Evolutionary conservation across 1,140 invertebrate genomes (phyloP).

Genomic region (Lucilia cuprina): DNA sequence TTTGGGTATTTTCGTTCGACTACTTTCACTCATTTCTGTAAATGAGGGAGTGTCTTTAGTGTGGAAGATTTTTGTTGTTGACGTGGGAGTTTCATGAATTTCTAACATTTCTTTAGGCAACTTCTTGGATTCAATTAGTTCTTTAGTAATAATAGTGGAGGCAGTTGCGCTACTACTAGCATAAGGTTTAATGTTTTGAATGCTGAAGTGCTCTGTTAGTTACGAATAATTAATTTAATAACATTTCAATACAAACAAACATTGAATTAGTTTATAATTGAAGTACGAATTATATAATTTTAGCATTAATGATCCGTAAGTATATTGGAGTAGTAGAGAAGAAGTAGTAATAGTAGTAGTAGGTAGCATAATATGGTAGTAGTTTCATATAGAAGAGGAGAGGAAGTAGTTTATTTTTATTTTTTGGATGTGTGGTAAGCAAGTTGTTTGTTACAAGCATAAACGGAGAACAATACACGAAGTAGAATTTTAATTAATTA

Average conservation of each 20-base stretch:
- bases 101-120: constrained; percentile 57
- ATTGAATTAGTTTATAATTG: constrained; percentile 9
- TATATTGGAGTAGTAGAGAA: no score
- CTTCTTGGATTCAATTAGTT: constrained; percentile 58
- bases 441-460: neutral
- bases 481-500: neutral
- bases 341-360: neutral
- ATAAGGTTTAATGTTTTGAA: constrained; percentile 60
- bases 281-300: neutral
- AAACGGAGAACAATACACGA: neutral
- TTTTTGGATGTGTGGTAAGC: no score
- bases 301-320: no score
- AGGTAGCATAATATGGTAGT: neutral
- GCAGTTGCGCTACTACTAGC: constrained; percentile 47
- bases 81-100: constrained; percentile 39
- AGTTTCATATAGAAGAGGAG: neutral
- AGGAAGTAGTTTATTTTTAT: neutral
- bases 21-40: constrained; percentile 62
- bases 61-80: constrained; percentile 41
- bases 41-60: constrained; percentile 62
- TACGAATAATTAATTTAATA: neutral
- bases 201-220: constrained; percentile 61
- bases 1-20: constrained; percentile 47
- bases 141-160: constrained; percentile 33
- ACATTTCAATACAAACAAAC: neutral